These are phyloP conservation scores for Sapajus apella DNA, from an alignment of 2,113 vertebrate genomes.

Conservation along the genomic window DNA sequence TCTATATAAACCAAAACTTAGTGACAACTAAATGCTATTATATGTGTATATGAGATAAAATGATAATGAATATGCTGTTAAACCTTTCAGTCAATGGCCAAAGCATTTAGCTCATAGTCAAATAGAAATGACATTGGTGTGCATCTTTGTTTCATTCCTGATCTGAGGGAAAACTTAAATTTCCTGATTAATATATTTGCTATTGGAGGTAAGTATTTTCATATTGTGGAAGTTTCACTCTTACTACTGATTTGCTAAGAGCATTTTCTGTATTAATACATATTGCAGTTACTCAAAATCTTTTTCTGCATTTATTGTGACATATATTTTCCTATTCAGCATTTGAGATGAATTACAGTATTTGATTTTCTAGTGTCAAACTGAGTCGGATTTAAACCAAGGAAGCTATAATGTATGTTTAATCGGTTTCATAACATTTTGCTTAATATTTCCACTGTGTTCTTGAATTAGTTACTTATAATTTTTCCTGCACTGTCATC, in stretches of 20 bases:
- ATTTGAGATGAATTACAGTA: background rate
- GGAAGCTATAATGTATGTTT: background rate
- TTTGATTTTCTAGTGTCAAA: constrained; percentile 15
- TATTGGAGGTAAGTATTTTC: background rate
- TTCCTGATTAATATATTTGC: background rate
- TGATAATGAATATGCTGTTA: background rate
- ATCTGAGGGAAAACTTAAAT: background rate
- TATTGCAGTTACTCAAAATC: background rate
- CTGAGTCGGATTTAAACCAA: background rate
- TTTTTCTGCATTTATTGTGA: background rate
- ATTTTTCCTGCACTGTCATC: background rate
- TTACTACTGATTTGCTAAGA: background rate
- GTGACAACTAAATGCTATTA: background rate
- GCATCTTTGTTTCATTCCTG: background rate
- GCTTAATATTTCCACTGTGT: background rate
- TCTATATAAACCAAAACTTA: background rate
- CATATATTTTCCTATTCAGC: background rate
- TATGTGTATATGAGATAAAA: background rate
- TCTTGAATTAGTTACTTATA: background rate
- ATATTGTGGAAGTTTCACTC: background rate
- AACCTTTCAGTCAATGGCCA: background rate
- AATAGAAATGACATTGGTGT: background rate
- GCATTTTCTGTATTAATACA: background rate
- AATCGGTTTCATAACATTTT: background rate
- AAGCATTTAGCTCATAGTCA: background rate